Conservation (phyloP, 92 coral and sea anemone genomes). For the Palythoa grandiflora region DNA sequence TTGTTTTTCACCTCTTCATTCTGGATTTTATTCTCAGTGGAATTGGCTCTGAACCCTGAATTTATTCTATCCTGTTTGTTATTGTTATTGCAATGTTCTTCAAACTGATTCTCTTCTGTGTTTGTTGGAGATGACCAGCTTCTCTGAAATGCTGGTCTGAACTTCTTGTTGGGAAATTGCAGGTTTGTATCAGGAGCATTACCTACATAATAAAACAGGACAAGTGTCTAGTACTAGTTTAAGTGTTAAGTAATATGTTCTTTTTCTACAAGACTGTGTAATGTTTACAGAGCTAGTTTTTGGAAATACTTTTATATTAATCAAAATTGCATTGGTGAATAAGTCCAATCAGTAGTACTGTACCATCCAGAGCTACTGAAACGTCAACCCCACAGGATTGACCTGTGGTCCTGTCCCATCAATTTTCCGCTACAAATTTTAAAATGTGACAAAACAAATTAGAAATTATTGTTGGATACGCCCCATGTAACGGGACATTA, state of each 20-base stretch:
- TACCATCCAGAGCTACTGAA: too few species aligned
- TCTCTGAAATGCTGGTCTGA: conserved; percentile 72
- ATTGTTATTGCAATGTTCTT: conserved; percentile 4
- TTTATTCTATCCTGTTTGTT: background rate
- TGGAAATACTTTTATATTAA: too few species aligned
- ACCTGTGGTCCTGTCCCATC: too few species aligned
- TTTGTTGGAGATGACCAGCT: conserved; percentile 42
- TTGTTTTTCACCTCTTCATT: background rate
- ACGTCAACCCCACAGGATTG: too few species aligned
- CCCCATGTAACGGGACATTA: too few species aligned
- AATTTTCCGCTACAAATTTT: too few species aligned
- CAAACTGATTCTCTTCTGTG: conserved; percentile 19
- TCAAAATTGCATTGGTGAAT: background rate
- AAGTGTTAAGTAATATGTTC: too few species aligned
- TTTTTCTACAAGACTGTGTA: background rate
- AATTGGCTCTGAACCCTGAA: conserved; percentile 33
- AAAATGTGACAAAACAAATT: too few species aligned
- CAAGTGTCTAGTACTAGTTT: background rate
- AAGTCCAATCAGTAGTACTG: too few species aligned
- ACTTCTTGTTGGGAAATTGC: conserved; percentile 67
- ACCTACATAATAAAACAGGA: conserved; percentile 33
- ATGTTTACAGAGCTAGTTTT: background rate
- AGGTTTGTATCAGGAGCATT: conserved; percentile 43
- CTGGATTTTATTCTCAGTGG: conserved; percentile 44
- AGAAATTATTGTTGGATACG: too few species aligned